Evolutionary conservation across 2,797 vertebrate genomes (phyloP).

Genomic region (Catostomus latipinnis): DNA sequence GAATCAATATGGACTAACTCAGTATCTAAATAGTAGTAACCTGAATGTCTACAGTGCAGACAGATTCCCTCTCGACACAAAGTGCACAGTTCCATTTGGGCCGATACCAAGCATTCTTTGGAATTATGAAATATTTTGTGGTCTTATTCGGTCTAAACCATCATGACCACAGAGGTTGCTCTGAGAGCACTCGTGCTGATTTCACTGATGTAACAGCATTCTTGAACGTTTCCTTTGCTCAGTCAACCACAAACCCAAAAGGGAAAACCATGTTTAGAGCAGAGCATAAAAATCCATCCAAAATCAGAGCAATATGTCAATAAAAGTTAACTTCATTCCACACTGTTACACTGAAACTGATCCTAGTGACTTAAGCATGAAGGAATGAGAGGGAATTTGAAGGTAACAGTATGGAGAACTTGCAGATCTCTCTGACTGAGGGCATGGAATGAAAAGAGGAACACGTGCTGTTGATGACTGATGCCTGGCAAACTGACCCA

Average conservation of each 20-base stretch:
- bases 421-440: neutral
- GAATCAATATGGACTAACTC: constrained; percentile 3
- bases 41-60: neutral
- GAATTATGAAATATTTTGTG: constrained; percentile 17
- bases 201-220: constrained; percentile 25
- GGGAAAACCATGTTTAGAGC: constrained; percentile 31
- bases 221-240: constrained; percentile 14
- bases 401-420: neutral
- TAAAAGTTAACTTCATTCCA: constrained; percentile 9
- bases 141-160: constrained; percentile 17
- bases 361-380: neutral
- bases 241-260: constrained; percentile 33
- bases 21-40: neutral
- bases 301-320: constrained; percentile 1
- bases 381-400: neutral
- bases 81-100: neutral
- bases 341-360: constrained; percentile 1
- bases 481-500: neutral
- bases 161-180: constrained; percentile 13
- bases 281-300: constrained; percentile 26
- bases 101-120: neutral
- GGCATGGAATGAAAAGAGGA: constrained; percentile 10
- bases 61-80: neutral
- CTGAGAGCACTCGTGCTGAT: constrained; percentile 15
- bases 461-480: neutral